Percentiles rank a stretch among this genome's conserved stretches.
phyloP scores from a whole-genome alignment of 2,113 vertebrate species.

The Rhodinocichla rosea region DNA sequence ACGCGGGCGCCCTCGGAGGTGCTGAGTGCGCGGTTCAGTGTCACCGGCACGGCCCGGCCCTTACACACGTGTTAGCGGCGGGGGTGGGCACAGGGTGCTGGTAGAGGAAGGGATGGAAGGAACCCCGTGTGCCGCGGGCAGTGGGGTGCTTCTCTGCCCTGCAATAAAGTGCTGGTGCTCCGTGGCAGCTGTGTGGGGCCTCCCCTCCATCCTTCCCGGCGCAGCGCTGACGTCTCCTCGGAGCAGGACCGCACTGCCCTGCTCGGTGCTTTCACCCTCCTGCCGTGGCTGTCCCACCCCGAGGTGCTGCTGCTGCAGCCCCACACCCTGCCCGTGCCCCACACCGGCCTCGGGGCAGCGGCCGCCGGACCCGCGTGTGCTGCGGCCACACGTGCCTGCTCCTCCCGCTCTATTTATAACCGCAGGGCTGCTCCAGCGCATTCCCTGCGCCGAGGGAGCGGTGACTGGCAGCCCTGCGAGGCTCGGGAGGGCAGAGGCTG shows the following conservation, averaged over 20 bases:
- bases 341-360: background rate
- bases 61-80: background rate
- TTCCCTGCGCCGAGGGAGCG: background rate
- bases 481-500: background rate
- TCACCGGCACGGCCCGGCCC: background rate
- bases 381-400: background rate
- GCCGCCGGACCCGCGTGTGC: background rate
- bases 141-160: background rate
- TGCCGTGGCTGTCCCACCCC: rapidly evolving
- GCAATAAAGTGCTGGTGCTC: constrained; percentile 10
- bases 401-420: background rate
- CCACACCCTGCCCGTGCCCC: background rate
- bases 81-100: rapidly evolving
- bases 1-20: background rate
- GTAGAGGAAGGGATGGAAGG: rapidly evolving
- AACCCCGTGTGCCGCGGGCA: rapidly evolving
- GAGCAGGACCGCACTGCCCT: rapidly evolving
- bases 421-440: background rate
- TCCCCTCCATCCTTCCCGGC: background rate
- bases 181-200: rapidly evolving
- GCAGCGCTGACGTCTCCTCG: background rate
- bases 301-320: background rate
- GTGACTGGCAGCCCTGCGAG: background rate
- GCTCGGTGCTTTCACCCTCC: background rate
- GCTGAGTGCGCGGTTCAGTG: background rate